phyloP scores from a whole-genome alignment of 2,797 vertebrate genomes.

The Mus caroli region DNA sequence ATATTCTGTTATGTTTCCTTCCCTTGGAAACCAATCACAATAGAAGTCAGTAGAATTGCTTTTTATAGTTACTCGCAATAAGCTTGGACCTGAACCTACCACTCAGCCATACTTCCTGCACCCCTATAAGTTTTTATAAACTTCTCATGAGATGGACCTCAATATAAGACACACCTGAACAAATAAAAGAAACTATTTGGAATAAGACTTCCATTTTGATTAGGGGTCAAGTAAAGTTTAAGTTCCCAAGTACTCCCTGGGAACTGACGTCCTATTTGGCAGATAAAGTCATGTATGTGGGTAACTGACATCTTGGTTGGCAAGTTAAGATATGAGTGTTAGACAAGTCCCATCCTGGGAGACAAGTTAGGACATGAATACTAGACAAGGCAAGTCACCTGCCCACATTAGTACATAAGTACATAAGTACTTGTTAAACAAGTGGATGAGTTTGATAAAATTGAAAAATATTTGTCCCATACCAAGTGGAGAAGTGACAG shows the following conservation, averaged over 20 bases:
- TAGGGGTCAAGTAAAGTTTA: not conserved
- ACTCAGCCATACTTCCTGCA: not conserved
- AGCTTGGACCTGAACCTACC: not conserved
- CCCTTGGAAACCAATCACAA: too few relatives aligned
- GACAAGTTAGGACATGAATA: not conserved
- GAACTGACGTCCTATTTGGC: not conserved
- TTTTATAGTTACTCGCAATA: not conserved
- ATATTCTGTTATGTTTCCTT: too few relatives aligned
- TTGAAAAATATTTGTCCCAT: slow-evolving; percentile 17
- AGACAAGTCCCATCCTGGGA: not conserved
- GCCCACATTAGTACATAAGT: not conserved
- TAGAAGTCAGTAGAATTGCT: not conserved
- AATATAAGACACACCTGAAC: not conserved
- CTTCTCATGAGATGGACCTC: not conserved
- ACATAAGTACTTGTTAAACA: not conserved
- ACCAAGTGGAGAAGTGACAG: not conserved
- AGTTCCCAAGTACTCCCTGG: not conserved
- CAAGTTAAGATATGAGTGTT: not conserved
- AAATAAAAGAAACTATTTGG: not conserved
- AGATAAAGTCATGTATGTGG: not conserved
- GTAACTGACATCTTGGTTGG: not conserved
- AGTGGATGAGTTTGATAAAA: slow-evolving; percentile 30
- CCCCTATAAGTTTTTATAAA: not conserved
- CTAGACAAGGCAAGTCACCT: not conserved
- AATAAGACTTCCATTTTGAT: not conserved